A percentile compares a stretch with the other conserved stretches of the same genome.
These are phyloP conservation scores for Procambarus clarkii DNA, from an alignment of 1,140 invertebrate genomes.

Conservation along the genomic window DNA sequence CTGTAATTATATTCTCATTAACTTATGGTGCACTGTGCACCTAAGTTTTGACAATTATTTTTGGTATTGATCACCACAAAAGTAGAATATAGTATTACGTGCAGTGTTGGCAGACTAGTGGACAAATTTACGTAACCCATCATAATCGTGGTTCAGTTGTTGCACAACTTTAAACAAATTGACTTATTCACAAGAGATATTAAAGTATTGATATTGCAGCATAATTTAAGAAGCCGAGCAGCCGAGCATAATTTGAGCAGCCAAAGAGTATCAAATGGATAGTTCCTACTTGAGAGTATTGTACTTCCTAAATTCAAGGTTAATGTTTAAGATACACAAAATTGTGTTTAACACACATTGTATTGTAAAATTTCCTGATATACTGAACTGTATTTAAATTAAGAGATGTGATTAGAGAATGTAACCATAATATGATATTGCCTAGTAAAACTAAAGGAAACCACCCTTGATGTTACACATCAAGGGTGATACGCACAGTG, in stretches of 20 bases:
- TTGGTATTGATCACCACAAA: neutral
- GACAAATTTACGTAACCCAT: no score
- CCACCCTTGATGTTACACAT: no score
- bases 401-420: no score
- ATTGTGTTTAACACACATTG: no score
- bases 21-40: neutral
- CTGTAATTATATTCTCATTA: neutral
- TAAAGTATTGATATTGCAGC: neutral
- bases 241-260: no score
- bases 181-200: neutral
- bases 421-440: no score
- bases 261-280: neutral
- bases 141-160: no score
- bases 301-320: neutral
- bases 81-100: neutral
- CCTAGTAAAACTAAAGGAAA: no score
- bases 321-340: no score
- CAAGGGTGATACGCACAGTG: no score
- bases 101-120: neutral
- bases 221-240: neutral
- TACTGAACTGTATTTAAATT: no score
- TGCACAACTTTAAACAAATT: neutral
- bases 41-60: neutral
- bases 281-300: conserved; percentile 6
- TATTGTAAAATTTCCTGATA: no score